Base-by-base conservation (phyloP, 2,888 invertebrate species). In the Dryomyza anilis region DNA sequence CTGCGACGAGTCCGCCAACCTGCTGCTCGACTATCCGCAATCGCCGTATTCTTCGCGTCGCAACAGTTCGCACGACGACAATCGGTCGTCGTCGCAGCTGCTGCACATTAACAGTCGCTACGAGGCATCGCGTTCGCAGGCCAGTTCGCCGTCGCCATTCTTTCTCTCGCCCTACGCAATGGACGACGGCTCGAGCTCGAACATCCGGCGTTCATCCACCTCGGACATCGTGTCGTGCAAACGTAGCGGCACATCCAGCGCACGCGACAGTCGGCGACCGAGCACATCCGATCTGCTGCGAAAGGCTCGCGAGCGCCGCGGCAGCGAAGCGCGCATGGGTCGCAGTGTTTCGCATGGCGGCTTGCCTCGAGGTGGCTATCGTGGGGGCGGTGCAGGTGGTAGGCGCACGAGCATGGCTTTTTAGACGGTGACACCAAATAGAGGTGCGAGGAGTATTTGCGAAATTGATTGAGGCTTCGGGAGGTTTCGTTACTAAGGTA, bases 351-450 rank as follows among this genome's bases (percentile, higher is more conserved):
- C 84, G 58, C 84, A 84, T 52, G 77, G 81, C 36, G 81, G 81
- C 21, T 64, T 82, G 63, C 75, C 79, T 39, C 72, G 81, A 21
- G 81, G 81, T 4, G 70, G 70, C 69, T 73, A 76, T 25, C 73
- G 77, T 23, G 70, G 71, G 27, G 71, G 73, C 25, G 74, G 73
- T 57, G 67, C 71, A 36, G 71, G 76, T 76, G 81, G 78, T 12
- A 75, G 83, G 52, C 80, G 83, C 19, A 82, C 81, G 16, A 84
- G 83, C 71, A 84, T 84, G 77, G 83, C 84, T 43, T 83, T 79
- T 69, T 82, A 77, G 69, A 50, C 2, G 30, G 10, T n/a, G n/a
- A n/a, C n/a, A n/a, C n/a, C n/a, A n/a, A n/a, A n/a, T n/a, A n/a
- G n/a, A n/a, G n/a, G n/a, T n/a, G n/a, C n/a, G n/a, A n/a, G n/a